phyloP scores from a whole-genome alignment of 2,113 vertebrate species.

The Oxyruncus cristatus region DNA sequence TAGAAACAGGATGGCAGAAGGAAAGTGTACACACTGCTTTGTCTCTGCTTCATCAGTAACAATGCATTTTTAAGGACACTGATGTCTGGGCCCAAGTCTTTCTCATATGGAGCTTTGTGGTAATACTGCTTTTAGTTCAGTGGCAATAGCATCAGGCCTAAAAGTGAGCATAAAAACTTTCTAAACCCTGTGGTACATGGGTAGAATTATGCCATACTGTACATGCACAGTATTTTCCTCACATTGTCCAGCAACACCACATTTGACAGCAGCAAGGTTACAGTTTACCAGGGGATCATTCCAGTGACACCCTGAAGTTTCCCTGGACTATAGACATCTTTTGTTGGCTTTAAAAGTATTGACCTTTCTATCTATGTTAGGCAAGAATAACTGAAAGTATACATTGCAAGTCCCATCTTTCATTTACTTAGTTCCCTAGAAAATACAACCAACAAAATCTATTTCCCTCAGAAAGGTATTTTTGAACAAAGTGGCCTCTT shows the following conservation, averaged over 20 bases:
- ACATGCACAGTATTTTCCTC: not conserved
- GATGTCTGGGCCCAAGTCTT: not conserved
- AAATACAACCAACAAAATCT: not conserved
- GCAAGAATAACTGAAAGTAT: not conserved
- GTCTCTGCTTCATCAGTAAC: not conserved
- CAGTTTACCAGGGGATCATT: not conserved
- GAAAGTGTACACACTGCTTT: not conserved
- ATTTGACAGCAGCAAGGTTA: not conserved
- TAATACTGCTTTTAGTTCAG: not conserved
- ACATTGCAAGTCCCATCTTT: not conserved
- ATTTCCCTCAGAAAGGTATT: not conserved
- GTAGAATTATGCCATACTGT: not conserved
- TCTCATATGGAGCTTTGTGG: not conserved
- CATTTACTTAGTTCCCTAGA: not conserved
- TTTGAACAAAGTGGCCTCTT: not conserved
- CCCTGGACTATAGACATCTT: accelerated
- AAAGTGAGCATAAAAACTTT: not conserved
- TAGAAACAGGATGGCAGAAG: not conserved
- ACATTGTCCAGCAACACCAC: not conserved
- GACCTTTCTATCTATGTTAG: not conserved
- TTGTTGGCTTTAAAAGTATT: not conserved
- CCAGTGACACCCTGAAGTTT: not conserved
- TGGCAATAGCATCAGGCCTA: not conserved
- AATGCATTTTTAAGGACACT: not conserved
- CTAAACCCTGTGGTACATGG: not conserved